phyloP scores from a whole-genome alignment of 2,888 invertebrate genomes.

The Cepaea hortensis region DNA sequence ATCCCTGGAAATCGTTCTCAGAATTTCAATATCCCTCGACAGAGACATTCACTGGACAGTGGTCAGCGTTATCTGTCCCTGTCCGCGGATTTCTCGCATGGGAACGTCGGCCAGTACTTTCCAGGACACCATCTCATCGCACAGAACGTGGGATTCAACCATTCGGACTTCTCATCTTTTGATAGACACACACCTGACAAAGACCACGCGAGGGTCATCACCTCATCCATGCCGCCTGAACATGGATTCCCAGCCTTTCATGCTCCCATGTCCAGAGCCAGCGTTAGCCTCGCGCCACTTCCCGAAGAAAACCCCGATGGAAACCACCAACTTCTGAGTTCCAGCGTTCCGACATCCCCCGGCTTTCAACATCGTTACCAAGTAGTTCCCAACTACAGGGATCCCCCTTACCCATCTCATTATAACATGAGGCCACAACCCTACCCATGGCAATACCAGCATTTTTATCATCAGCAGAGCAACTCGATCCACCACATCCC shows the following conservation, averaged over 20 bases:
- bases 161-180: neutral
- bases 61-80: conserved; percentile 41
- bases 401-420: conserved; percentile 33
- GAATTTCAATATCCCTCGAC: conserved; percentile 42
- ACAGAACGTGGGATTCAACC: conserved; percentile 44
- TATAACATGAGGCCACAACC: neutral
- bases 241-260: conserved; percentile 26
- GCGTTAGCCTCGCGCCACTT: conserved; percentile 43
- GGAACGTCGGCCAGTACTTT: neutral
- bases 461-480: conserved; percentile 20
- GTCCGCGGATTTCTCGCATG: neutral
- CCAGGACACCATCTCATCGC: neutral
- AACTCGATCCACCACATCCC: conserved; percentile 36
- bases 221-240: conserved; percentile 13
- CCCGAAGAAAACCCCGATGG: conserved; percentile 33
- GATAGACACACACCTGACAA: conserved; percentile 1
- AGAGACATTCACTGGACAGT: conserved; percentile 46
- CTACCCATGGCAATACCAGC: neutral
- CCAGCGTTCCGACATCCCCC: conserved; percentile 4
- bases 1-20: neutral
- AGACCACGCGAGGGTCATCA: neutral
- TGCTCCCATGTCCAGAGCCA: conserved; percentile 45
- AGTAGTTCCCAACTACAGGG: conserved; percentile 43
- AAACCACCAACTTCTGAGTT: neutral
- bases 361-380: conserved; percentile 35